Base-by-base conservation (phyloP, 2,888 invertebrate species). In the Tipula vernalis region DNA sequence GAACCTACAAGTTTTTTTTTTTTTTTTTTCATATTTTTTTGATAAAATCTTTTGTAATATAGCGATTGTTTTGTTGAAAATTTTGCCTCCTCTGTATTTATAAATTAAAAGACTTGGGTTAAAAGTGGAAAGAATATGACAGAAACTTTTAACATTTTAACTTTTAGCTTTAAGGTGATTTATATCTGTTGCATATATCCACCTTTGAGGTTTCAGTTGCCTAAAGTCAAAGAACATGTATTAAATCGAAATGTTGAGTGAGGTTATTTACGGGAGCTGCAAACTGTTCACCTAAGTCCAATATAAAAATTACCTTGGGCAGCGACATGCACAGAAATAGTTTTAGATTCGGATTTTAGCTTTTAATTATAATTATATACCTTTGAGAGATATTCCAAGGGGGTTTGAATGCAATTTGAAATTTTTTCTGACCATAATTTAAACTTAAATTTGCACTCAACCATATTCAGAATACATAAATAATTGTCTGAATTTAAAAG, bases 31-130 rank as follows among this genome's bases (percentile, higher is more conserved):
- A 51, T 28, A 28, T 51, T 5, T n/a, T 51, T 71, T 71, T 71
- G 71, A 71, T 71, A 71, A 71, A 71, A 71, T 71, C 71, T 71
- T 71, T 71, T 71, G 71, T 71, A 71, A 71, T 71, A 71, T 71
- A 71, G 71, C 71, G 71, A 71, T 71, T 71, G 71, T 71, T 28
- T 71, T 71, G 71, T 71, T 71, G 28, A 71, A 71, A 71, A 71
- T 71, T 28, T 71, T 71, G 28, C 71, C 71, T 71, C 71, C 71
- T 71, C 71, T 71, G 71, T 71, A 71, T 71, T 51, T 51, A 71
- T 71, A n/a, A 4, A 51, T 8, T 28, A 71, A 6, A 28, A 28
- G 18, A 71, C 71, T 71, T 71, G 71, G 71, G 28, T 71, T 71
- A 71, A 71, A 71, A 71, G 71, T 71, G 71, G 71, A 28, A 71